Evolutionary conservation across 1,140 invertebrate species (phyloP), one percentile per base, ranked within the genome.

Genomic region (Zaprionus ornatus): DNA sequence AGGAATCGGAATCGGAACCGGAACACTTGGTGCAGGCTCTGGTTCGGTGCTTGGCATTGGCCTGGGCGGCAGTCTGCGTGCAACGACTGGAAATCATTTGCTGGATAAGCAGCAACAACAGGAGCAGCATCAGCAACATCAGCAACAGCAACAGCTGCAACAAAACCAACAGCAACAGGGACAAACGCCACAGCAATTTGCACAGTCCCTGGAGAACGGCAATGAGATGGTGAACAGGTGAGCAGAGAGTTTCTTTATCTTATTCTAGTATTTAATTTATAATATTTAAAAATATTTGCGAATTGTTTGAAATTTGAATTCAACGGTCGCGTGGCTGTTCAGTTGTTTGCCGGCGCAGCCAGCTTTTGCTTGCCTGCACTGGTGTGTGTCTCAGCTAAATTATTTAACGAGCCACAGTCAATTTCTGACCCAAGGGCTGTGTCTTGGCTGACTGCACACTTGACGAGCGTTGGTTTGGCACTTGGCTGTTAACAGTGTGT

Each of bases 171-270:
- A 77, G 25, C 63, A 72, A 19, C 73, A 75, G 59, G 77, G 84
- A 32, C 87, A 91, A 63, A 85, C 86, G 27, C 82, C 85, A 9
- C 81, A 85, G 32, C 90, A 88, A 72, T 74, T 85, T 55, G 80
- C 80, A 32, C 91, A 90, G 68, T 86, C 88, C 4, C 48, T 91
- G 48, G 88, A 92, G 15, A 92, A 91, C 91, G 91, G 91, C 64
- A 92, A 92, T 88, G 91, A 91, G 32, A 92, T 92, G 91, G 90
- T 92, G 80, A 92, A 92, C 73, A 75, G 91, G 91, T 92, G 48
- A 92, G 91, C 85, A 0, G 5, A 42, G 2, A 45, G 29, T 61
- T n/a, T 32, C 29, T 32, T 42, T 35, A 45, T 17, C 3, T 52
- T 19, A 6, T 17, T 29, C 7, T 29, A 9, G 29, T 32, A 32